Base-by-base conservation (phyloP, 2,113 vertebrate species). In the Hemiscyllium ocellatum region DNA sequence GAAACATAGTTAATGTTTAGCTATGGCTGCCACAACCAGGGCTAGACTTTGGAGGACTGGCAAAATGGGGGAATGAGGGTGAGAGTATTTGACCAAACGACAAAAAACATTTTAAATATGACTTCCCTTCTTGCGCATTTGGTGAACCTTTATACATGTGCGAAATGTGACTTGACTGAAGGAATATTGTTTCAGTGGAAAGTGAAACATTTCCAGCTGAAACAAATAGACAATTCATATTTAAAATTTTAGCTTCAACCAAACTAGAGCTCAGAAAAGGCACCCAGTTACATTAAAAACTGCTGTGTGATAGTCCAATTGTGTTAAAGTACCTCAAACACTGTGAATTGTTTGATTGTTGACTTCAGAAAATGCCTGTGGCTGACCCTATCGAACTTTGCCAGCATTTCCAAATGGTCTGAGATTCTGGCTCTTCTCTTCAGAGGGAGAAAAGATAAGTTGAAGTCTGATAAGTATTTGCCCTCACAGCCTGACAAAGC, bases 281-380 rank as follows among this genome's bases (percentile, higher is more conserved):
- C 91, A 70, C 68, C 26, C 42, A 72, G 68, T 70, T 26, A 42
- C 68, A 8, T 69, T 95, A 95, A 70, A 69, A 70, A 13, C 42
- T 50, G 68, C 93, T 47, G n/a, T 47, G 93, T 72, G 47, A 26
- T 26, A 29, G 68, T 69, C 33, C 89, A 93, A 66, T 66, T 93
- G 94, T 52, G 42, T 76, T 52, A 52, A 94, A 52, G 94, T 52
- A 47, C 24, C 47, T 70, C 13, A 24, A 24, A 72, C 69, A 72
- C 94, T 95, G n/a, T 94, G 68, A 70, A 95, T 95, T 95, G 94
- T 95, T 70, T 72, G 47, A 52, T 70, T 95, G 94, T 72, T 70
- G 94, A 70, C 68, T 95, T 70, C 69, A 72, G 94, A 52, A 72
- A 72, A 72, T 70, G 94, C 89, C 89, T 37, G 89, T 19, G 61